Percentiles rank a stretch among this genome's conserved stretches.
These are phyloP conservation scores for Chaetorhynchus papuensis DNA, from an alignment of 2,113 vertebrate genomes.

Conservation along the genomic window DNA sequence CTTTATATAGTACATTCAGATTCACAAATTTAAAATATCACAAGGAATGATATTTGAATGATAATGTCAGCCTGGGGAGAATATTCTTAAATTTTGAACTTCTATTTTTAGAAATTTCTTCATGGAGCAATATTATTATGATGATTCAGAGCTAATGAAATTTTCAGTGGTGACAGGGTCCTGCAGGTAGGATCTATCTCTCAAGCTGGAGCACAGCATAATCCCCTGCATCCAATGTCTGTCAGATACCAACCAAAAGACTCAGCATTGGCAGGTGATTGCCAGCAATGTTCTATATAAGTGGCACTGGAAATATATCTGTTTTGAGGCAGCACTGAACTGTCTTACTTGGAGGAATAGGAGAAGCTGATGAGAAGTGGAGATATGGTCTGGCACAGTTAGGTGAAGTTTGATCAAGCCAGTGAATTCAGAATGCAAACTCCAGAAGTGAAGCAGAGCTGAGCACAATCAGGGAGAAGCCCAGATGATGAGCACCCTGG, in stretches of 20 bases:
- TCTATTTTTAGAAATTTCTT: slow-evolving; percentile 36
- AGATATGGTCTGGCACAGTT: not conserved
- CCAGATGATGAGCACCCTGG: not conserved
- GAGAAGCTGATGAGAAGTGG: not conserved
- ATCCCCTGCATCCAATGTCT: not conserved
- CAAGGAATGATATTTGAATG: not conserved
- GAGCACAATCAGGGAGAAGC: not conserved
- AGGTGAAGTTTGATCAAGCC: not conserved
- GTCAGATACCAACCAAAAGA: not conserved
- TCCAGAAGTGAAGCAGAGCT: not conserved
- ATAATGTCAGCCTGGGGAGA: not conserved
- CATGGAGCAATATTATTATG: not conserved
- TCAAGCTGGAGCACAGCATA: not conserved
- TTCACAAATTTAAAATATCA: not conserved
- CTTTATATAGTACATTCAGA: not conserved
- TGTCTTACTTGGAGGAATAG: not conserved
- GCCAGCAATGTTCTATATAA: not conserved
- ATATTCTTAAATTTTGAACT: not conserved
- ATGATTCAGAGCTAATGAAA: slow-evolving; percentile 13
- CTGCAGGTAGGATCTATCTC: not conserved
- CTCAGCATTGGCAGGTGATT: not conserved
- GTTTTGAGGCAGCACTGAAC: not conserved
- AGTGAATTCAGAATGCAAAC: not conserved
- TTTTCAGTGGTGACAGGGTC: not conserved
- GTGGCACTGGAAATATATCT: not conserved